Evolutionary conservation across 1,140 invertebrate species (phyloP), one percentile per base, ranked within the genome.

Genomic region (Philopotamus ludificatus): DNA sequence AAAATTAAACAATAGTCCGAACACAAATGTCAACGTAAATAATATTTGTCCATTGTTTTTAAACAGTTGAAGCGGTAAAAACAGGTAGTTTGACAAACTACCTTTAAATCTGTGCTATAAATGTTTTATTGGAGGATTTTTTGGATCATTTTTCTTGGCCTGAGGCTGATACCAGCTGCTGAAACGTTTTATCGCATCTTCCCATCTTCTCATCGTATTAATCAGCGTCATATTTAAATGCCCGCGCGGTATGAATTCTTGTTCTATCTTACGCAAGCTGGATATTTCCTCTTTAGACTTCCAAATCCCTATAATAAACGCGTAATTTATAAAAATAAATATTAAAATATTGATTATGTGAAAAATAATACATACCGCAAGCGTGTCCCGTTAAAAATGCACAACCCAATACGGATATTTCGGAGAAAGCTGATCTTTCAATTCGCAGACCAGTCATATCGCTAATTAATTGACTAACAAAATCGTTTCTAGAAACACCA

Each of bases 401-500:
- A 66, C 87, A 89, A 0, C 94, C 94, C 25, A 93, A 78, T 42
- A 86, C 86, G 12, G 91, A 88, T 80, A 90, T 89, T 78, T 94
- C 92, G 0, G 82, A 77, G 54, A 81, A 83, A 0, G 72, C 71
- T 0, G 86, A 78, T 50, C 94, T 79, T 72, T 95, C 89, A 10
- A 97, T 87, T 10, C 77, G 73, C 39, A 92, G 73, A 1, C 85
- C 84, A 2, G 88, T 89, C 23, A 95, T 77, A 79, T 97, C 90
- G 2, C 93, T 86, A 50, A 97, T 82, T 22, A 94, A 77, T 78
- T 97, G 94, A 69, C 91, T 86, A 1, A 97, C 79, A 74, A 97
- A 97, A 76, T 96, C 87, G 77, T 96, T 97, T 61, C 86, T 86
- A 0, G 93, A 89, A 15, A 98, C 94, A 22, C 95, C 95, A n/a